Conservation (phyloP, 1,140 invertebrate species). For the Heliothis subflexa region DNA sequence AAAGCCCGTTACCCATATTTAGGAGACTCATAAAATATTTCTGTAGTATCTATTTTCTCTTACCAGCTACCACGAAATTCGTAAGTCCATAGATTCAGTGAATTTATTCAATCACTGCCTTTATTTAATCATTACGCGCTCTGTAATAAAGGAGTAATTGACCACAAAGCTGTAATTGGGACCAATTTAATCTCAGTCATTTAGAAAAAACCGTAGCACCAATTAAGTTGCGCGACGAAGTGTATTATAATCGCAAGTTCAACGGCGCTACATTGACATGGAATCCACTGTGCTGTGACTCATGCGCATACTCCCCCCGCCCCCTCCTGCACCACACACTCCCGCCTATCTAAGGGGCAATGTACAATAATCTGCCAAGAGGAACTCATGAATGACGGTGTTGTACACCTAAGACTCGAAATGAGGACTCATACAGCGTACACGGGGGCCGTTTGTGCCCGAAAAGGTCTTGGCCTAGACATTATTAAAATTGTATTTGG, state of each 20-base stretch:
- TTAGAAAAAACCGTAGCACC: slow-evolving; percentile 53
- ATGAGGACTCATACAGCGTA: slow-evolving; percentile 2
- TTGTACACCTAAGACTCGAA: slow-evolving; percentile 13
- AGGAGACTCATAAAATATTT: slow-evolving; percentile 15
- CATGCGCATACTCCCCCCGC: slow-evolving; percentile 49
- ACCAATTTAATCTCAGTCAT: slow-evolving; percentile 53
- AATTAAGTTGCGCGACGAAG: slow-evolving; percentile 64
- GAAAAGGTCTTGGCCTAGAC: slow-evolving; percentile 40
- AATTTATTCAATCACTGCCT: slow-evolving; percentile 6
- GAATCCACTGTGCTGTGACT: slow-evolving; percentile 63
- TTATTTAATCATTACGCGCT: slow-evolving; percentile 3
- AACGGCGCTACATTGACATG: slow-evolving; percentile 68
- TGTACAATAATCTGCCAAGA: slow-evolving; percentile 42
- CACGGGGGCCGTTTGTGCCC: slow-evolving; percentile 14
- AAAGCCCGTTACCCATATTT: slow-evolving; percentile 3
- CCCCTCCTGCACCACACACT: slow-evolving; percentile 11
- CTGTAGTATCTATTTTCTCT: slow-evolving; percentile 16
- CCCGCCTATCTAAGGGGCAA: slow-evolving; percentile 34
- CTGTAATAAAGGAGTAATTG: slow-evolving; percentile 43
- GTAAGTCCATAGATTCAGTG: background rate
- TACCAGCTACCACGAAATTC: background rate
- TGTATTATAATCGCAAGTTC: slow-evolving; percentile 66
- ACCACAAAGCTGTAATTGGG: slow-evolving; percentile 53
- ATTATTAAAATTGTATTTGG: slow-evolving; percentile 28
- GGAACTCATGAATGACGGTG: slow-evolving; percentile 33